phyloP scores from a whole-genome alignment of 1,140 invertebrate species.

The Drosophila prosaltans region DNA sequence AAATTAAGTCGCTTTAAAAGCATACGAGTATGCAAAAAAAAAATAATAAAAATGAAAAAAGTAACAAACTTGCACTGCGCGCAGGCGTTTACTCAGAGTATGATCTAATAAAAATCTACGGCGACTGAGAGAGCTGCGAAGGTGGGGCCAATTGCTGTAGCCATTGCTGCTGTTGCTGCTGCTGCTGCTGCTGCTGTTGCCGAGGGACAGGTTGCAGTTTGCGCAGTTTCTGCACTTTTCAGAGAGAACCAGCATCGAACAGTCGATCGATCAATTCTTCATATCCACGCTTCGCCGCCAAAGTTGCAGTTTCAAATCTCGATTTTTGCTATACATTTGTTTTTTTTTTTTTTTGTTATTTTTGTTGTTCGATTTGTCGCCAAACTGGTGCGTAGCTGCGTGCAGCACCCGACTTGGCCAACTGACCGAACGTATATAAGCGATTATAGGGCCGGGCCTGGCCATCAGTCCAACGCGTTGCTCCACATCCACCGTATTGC shows the following conservation, averaged over 20 bases:
- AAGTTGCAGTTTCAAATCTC: slow-evolving; percentile 49
- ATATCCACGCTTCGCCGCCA: slow-evolving; percentile 55
- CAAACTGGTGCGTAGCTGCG: slow-evolving; percentile 81
- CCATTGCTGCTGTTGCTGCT: not conserved
- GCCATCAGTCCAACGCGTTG: slow-evolving; percentile 83
- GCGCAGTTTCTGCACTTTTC: slow-evolving; percentile 28
- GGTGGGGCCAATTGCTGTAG: slow-evolving; percentile 62
- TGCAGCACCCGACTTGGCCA: slow-evolving; percentile 54
- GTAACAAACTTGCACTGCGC: slow-evolving; percentile 38
- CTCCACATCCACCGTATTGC: slow-evolving; percentile 70
- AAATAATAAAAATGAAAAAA: slow-evolving; percentile 21
- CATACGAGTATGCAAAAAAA: slow-evolving; percentile 68
- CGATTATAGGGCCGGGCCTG: slow-evolving; percentile 82
- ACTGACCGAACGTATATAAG: slow-evolving; percentile 83
- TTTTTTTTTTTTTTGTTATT: slow-evolving; percentile 31
- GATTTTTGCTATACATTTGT: slow-evolving; percentile 41
- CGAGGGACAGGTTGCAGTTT: slow-evolving; percentile 59
- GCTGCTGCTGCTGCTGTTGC: not conserved
- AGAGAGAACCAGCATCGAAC: slow-evolving; percentile 53
- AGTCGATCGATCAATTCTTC: slow-evolving; percentile 67
- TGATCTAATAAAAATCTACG: slow-evolving; percentile 75
- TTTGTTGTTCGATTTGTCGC: slow-evolving; percentile 66
- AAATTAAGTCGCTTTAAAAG: slow-evolving; percentile 80
- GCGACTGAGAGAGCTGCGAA: slow-evolving; percentile 53
- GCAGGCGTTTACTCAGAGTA: slow-evolving; percentile 64